Percentiles rank a stretch among this genome's conserved stretches.
Conservation (phyloP, 1,140 invertebrate genomes). For the Drosophila cardini region DNA sequence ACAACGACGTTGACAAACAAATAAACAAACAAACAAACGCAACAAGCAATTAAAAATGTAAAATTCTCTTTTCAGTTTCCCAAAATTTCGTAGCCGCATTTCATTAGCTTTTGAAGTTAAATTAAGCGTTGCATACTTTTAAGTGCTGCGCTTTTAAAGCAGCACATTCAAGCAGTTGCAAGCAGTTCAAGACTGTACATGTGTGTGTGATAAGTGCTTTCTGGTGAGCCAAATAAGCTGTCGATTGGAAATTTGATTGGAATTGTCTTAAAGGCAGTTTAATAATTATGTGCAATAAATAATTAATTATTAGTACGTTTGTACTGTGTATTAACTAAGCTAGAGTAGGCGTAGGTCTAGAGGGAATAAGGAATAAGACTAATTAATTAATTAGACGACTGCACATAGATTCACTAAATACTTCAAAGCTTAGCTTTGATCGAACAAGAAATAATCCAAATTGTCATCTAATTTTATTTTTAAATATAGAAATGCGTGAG, state of each 20-base stretch:
- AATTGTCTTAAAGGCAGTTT: neutral
- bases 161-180: slow-evolving; percentile 8
- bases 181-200: neutral
- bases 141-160: slow-evolving; percentile 12
- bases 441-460: neutral
- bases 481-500: neutral
- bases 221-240: too few species aligned
- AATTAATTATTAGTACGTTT: neutral
- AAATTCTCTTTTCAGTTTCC: slow-evolving; percentile 38
- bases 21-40: slow-evolving; percentile 34
- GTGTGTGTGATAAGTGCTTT: neutral
- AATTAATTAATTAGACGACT: neutral
- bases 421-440: neutral
- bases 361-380: neutral
- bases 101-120: slow-evolving; percentile 53
- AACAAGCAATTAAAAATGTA: slow-evolving; percentile 81
- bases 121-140: slow-evolving; percentile 63
- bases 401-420: neutral
- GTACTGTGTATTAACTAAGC: neutral
- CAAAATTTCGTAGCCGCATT: slow-evolving; percentile 55
- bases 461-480: neutral
- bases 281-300: neutral
- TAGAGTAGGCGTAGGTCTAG: neutral
- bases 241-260: neutral
- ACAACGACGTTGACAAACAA: slow-evolving; percentile 72